Percentiles rank a stretch among this genome's conserved stretches.
phyloP scores from a whole-genome alignment of 2,113 vertebrate species.

The Athene cunicularia region DNA sequence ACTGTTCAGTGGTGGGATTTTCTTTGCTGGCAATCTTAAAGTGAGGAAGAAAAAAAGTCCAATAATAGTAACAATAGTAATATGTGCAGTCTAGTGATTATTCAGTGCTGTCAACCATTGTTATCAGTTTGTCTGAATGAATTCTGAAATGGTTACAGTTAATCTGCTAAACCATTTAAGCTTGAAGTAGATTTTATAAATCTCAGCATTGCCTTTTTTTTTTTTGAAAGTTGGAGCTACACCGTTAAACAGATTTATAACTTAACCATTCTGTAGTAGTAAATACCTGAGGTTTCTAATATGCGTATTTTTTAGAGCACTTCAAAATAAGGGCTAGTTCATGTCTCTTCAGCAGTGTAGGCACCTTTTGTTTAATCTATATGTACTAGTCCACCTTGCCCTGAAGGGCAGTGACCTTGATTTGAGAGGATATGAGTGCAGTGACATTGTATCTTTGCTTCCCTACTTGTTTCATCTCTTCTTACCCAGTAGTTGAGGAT shows the following conservation, averaged over 20 bases:
- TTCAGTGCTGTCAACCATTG: not conserved
- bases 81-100: not conserved
- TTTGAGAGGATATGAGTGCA: not conserved
- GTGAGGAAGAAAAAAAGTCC: not conserved
- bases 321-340: not conserved
- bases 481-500: not conserved
- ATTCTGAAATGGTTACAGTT: not conserved
- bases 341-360: not conserved
- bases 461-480: not conserved
- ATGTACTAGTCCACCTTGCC: not conserved
- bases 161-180: not conserved
- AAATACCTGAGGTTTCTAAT: not conserved
- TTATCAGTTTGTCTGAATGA: not conserved
- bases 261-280: not conserved
- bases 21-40: not conserved
- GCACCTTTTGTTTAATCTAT: not conserved
- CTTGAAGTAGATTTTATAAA: not conserved
- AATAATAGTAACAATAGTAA: not conserved
- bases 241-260: not conserved
- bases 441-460: not conserved
- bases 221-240: not conserved
- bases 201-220: not conserved
- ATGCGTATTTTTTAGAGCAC: rapidly evolving
- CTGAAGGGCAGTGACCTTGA: not conserved
- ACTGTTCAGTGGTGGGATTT: not conserved